Evolutionary conservation across 2,113 vertebrate genomes (phyloP).

Genomic region (Ceyx melanurus): DNA sequence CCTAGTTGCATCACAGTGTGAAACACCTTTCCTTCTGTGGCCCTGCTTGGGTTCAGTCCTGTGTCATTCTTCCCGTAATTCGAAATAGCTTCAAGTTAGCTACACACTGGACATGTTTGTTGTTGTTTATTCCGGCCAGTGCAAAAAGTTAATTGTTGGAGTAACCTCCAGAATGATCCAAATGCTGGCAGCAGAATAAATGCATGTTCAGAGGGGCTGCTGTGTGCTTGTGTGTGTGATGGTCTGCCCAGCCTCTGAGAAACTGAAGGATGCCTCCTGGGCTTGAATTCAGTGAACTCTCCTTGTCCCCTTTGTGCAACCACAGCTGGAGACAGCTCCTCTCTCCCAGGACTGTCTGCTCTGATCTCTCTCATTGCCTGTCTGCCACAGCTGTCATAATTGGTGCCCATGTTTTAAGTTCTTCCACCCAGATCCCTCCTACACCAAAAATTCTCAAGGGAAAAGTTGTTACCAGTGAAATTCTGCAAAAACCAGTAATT

Average conservation of each 20-base stretch:
- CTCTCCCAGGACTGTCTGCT: neutral
- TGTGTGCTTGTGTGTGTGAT: rapidly evolving
- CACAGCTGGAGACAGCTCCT: neutral
- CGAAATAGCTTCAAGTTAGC: neutral
- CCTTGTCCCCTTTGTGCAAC: neutral
- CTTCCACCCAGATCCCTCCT: neutral
- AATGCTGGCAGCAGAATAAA: neutral
- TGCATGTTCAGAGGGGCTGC: neutral
- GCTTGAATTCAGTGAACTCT: neutral
- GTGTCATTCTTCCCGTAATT: neutral
- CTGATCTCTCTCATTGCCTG: neutral
- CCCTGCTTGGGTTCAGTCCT: neutral
- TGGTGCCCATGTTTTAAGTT: neutral
- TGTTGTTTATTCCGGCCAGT: neutral
- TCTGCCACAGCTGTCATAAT: neutral
- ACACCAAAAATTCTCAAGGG: neutral
- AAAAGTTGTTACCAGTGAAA: neutral
- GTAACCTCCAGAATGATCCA: neutral
- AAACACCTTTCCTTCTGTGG: neutral
- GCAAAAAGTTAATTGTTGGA: neutral
- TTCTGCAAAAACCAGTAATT: neutral
- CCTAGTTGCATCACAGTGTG: rapidly evolving
- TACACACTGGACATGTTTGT: neutral
- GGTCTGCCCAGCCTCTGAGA: neutral
- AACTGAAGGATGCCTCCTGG: neutral